phyloP scores from a whole-genome alignment of 2,888 invertebrate species.

The Melinaea marsaeus region DNA sequence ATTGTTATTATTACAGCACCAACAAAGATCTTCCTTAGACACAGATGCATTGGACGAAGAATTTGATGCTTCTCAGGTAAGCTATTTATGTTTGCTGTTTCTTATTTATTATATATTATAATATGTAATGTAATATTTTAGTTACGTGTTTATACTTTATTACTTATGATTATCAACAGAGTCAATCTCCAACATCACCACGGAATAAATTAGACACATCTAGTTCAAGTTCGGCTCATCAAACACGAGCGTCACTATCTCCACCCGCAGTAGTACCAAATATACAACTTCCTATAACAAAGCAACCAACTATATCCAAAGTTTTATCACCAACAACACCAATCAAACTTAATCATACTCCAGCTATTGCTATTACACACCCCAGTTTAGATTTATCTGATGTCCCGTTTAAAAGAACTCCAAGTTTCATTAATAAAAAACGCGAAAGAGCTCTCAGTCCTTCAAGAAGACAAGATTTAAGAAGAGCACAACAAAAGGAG shows the following conservation, averaged over 20 bases:
- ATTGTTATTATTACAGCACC: constrained; percentile 86
- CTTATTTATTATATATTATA: background rate
- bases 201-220: constrained; percentile 71
- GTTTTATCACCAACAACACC: constrained; percentile 49
- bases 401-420: constrained; percentile 69
- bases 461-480: constrained; percentile 70
- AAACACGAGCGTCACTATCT: constrained; percentile 61
- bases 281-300: constrained; percentile 65
- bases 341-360: constrained; percentile 62
- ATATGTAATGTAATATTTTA: background rate
- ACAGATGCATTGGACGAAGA: constrained; percentile 89
- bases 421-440: constrained; percentile 73
- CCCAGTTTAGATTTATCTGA: constrained; percentile 72
- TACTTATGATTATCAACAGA: constrained; percentile 46
- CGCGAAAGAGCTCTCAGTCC: constrained; percentile 73
- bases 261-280: constrained; percentile 72
- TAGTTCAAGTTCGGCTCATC: constrained; percentile 54
- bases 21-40: constrained; percentile 90
- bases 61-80: constrained; percentile 79
- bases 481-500: constrained; percentile 62
- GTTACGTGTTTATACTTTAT: constrained; percentile 4
- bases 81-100: background rate
- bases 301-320: constrained; percentile 68
- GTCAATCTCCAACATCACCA: constrained; percentile 74
- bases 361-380: constrained; percentile 79